A percentile compares a stretch with the other conserved stretches of the same genome.
Conservation (phyloP, 2,888 invertebrate genomes). For the Diarsia dahlii region DNA sequence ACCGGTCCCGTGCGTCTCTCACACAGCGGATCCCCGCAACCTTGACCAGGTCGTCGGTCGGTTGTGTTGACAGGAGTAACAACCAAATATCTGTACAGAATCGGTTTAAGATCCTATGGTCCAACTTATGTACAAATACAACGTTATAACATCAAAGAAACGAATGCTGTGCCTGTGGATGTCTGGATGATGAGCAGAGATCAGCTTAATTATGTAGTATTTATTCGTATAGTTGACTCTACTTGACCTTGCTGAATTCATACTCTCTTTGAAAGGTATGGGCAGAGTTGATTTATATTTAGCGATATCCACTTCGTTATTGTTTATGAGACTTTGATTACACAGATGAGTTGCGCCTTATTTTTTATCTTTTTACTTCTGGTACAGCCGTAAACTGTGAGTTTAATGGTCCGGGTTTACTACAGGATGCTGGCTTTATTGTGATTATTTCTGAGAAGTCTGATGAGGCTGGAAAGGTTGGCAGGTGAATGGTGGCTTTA, state of each 20-base stretch:
- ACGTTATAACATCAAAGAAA: not conserved
- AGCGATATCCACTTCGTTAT: slow-evolving; percentile 45
- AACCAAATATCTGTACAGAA: no score
- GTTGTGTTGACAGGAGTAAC: no score
- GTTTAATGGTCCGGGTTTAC: slow-evolving; percentile 48
- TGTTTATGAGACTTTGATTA: slow-evolving; percentile 62
- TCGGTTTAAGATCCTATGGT: not conserved
- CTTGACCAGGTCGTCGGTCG: no score
- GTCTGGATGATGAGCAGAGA: not conserved
- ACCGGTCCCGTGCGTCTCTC: no score
- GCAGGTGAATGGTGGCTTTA: slow-evolving; percentile 14
- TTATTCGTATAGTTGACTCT: not conserved
- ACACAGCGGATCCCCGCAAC: no score
- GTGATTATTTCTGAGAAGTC: slow-evolving; percentile 48
- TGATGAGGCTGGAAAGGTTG: slow-evolving; percentile 19
- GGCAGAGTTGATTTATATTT: slow-evolving; percentile 49
- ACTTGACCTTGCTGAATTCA: slow-evolving; percentile 6
- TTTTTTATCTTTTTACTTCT: slow-evolving; percentile 40
- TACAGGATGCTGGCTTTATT: slow-evolving; percentile 49
- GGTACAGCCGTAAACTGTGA: slow-evolving; percentile 37
- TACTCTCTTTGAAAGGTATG: slow-evolving; percentile 32
- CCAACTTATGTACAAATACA: not conserved
- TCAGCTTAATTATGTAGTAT: not conserved
- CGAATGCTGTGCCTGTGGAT: not conserved
- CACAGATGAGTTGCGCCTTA: slow-evolving; percentile 37